Conservation (phyloP, 1,140 invertebrate species). For the Brachionus manjavacas region DNA sequence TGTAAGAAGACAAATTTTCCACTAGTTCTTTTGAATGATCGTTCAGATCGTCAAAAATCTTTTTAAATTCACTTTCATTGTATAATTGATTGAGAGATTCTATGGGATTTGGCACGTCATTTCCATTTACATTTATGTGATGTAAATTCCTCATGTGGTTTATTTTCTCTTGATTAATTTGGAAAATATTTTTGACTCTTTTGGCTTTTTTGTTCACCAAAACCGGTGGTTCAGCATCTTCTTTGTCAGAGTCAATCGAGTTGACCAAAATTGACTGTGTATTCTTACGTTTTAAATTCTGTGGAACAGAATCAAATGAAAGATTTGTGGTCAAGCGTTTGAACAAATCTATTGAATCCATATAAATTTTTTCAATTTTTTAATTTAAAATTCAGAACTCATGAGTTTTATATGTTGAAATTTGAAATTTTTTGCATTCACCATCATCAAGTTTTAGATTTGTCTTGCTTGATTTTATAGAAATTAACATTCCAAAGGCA, state of each 20-base stretch:
- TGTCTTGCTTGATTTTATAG: not conserved
- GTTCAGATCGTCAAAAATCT: not conserved
- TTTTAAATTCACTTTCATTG: slow-evolving; percentile 47
- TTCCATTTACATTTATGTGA: slow-evolving; percentile 58
- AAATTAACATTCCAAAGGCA: not conserved
- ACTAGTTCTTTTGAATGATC: slow-evolving; percentile 59
- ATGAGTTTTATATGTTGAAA: not conserved
- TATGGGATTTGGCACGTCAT: slow-evolving; percentile 70
- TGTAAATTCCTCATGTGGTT: slow-evolving; percentile 12
- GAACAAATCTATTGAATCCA: slow-evolving; percentile 33
- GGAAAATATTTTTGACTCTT: not conserved
- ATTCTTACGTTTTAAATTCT: not conserved
- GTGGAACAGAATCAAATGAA: slow-evolving; percentile 15
- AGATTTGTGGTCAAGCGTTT: slow-evolving; percentile 29
- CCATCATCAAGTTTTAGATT: not conserved
- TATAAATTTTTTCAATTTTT: not conserved
- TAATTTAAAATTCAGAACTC: not conserved
- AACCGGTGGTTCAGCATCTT: not conserved
- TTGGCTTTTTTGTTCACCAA: not conserved
- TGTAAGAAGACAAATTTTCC: slow-evolving; percentile 68
- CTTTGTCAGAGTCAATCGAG: not conserved
- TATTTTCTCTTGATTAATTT: slow-evolving; percentile 35
- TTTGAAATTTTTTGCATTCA: not conserved
- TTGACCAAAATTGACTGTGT: not conserved
- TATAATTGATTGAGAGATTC: slow-evolving; percentile 66